Conservation (phyloP, 2,888 invertebrate species). For the Tipula confusa region DNA sequence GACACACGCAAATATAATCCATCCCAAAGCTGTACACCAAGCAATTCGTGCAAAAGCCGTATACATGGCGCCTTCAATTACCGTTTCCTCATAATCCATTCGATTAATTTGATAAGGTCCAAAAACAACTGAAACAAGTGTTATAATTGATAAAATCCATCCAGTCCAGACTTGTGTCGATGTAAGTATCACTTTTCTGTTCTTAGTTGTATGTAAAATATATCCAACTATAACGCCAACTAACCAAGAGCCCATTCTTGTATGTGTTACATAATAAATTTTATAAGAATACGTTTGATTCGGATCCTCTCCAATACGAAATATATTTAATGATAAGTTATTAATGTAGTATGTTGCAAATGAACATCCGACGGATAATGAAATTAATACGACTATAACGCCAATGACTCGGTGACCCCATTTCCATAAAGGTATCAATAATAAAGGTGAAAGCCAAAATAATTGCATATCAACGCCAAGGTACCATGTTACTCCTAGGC, state of each 20-base stretch:
- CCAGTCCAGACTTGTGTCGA: not conserved
- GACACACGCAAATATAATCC: conserved; percentile 38
- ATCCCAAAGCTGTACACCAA: conserved; percentile 37
- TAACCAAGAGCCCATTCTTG: not conserved
- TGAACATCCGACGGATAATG: not conserved
- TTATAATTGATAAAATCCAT: conserved; percentile 34
- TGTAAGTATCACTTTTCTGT: not conserved
- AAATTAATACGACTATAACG: not conserved
- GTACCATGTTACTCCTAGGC: not conserved
- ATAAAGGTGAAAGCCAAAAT: not conserved
- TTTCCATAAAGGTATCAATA: not conserved
- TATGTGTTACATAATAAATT: not conserved
- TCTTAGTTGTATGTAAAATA: not conserved
- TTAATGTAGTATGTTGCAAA: not conserved
- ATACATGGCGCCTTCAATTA: conserved; percentile 33
- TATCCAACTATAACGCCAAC: not conserved
- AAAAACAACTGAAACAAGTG: conserved; percentile 34
- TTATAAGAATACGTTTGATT: not conserved
- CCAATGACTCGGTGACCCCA: not conserved
- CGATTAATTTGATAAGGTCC: conserved; percentile 31
- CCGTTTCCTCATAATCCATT: conserved; percentile 30
- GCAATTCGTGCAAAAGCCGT: conserved; percentile 35
- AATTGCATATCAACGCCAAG: not conserved
- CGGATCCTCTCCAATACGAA: not conserved
- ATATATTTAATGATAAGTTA: not conserved